Evolutionary conservation across 2,888 invertebrate genomes (phyloP), one percentile per base, ranked within the genome.

Genomic region (Electrophaes corylata): DNA sequence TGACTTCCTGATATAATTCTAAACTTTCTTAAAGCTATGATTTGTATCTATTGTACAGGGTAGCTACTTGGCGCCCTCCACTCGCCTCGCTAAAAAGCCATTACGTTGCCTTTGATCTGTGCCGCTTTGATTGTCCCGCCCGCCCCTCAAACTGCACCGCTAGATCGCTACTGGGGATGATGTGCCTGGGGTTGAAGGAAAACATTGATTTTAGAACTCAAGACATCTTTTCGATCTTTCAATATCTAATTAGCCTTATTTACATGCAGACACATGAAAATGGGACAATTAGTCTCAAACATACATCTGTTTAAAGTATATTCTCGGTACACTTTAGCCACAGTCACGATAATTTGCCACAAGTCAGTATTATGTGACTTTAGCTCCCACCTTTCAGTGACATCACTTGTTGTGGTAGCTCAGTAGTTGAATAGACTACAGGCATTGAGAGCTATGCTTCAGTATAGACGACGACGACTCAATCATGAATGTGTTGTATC

Each of bases 21-120:
- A 46, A 16, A 33, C 3, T 3, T 52, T 51, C 4, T 1, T 20
- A 50, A 5, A n/a, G 2, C 55, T 51, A 2, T 19, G 10, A 4
- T 4, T 16, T 26, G 14, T 47, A 55, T 60, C 53, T 55, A 60
- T 60, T 55, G 55, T 55, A 51, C 43, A 45, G 35, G 49, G 83
- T 71, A 73, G 78, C 81, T 80, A 81, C 87, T 84, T 76, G 75
- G 80, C 65, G 65, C 71, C 72, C 69, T 69, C 67, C 67, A 58
- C 71, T 65, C 74, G 67, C 75, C 77, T 75, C 81, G 78, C 83
- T 86, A 84, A 84, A 87, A 86, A 87, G 83, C 87, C 85, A 88
- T 89, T 87, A 88, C 75, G 70, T 71, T 71, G 77, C 76, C 88
- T 89, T 89, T 89, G 89, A 89, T 86, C 77, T 83, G 72, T 72